Percentiles rank a stretch among this genome's conserved stretches.
These are phyloP conservation scores for Limnephilus auricula DNA, from an alignment of 2,888 invertebrate genomes.

Conservation along the genomic window DNA sequence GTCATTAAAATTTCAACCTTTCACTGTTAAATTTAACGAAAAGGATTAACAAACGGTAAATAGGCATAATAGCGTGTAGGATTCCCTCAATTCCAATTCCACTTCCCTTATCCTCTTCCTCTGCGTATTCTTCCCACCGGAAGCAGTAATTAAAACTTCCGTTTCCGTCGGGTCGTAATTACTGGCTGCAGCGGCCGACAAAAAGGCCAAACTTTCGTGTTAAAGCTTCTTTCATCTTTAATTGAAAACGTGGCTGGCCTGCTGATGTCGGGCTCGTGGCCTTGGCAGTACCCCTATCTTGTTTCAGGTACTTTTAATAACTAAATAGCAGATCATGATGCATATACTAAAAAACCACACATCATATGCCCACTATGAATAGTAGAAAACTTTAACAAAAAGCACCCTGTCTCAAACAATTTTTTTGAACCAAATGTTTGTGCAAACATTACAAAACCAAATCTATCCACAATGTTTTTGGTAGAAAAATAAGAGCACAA, in stretches of 20 bases:
- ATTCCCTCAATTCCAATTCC: background rate
- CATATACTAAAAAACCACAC: background rate
- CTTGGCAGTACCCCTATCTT: background rate
- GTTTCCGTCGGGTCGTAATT: conserved; percentile 30
- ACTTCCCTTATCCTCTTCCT: background rate
- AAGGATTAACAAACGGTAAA: background rate
- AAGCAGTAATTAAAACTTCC: conserved; percentile 43
- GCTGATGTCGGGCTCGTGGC: background rate
- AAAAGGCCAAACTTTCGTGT: conserved; percentile 30
- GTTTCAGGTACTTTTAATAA: background rate
- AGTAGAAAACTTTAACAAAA: too few species aligned
- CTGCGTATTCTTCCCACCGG: background rate
- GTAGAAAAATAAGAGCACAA: background rate
- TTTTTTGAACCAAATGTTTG: too few species aligned
- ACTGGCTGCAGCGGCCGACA: background rate
- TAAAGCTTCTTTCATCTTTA: conserved; percentile 33
- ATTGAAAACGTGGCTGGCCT: conserved; percentile 35
- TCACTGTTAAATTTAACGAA: background rate
- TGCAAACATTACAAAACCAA: background rate
- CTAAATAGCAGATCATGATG: background rate
- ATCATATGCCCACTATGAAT: background rate
- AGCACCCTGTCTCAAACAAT: too few species aligned
- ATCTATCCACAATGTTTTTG: background rate
- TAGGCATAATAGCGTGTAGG: background rate
- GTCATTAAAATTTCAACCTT: background rate